These are phyloP conservation scores for Urophycis tenuis DNA, from an alignment of 2,797 vertebrate genomes.

Conservation along the genomic window DNA sequence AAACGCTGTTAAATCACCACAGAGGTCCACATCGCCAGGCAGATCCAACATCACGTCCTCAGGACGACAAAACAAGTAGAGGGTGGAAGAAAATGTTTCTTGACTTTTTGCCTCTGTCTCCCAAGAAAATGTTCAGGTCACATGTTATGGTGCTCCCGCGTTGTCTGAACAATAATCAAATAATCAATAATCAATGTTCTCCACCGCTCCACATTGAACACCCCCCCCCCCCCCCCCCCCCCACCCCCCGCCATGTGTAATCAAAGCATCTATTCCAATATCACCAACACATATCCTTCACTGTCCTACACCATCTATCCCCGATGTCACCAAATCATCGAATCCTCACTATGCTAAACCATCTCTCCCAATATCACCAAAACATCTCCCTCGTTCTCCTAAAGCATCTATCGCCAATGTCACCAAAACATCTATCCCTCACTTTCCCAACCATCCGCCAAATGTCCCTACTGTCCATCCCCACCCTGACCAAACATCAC, in stretches of 20 bases:
- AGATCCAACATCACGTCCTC: background rate
- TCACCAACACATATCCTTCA: slow-evolving; percentile 18
- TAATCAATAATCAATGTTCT: slow-evolving; percentile 1
- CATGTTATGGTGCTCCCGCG: slow-evolving; percentile 61
- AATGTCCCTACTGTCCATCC: too few relatives aligned
- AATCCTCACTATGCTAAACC: slow-evolving; percentile 27
- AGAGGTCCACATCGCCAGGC: slow-evolving; percentile 39
- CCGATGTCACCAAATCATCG: slow-evolving; percentile 32
- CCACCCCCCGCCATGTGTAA: slow-evolving; percentile 5
- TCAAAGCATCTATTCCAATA: background rate
- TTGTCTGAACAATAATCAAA: slow-evolving; percentile 47
- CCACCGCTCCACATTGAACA: slow-evolving; percentile 10
- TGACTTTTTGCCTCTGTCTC: slow-evolving; percentile 68
- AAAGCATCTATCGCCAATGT: background rate
- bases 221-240: slow-evolving; percentile 15
- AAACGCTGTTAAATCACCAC: slow-evolving; percentile 37
- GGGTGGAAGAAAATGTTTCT: slow-evolving; percentile 84
- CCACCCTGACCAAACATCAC: slow-evolving; percentile 26
- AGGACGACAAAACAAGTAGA: slow-evolving; percentile 59
- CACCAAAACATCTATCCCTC: background rate
- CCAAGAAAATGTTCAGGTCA: slow-evolving; percentile 35
- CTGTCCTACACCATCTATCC: background rate
- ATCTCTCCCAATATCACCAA: background rate
- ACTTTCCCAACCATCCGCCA: background rate
- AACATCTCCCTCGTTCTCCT: background rate